These are phyloP conservation scores for Bicyclus anynana DNA, from an alignment of 1,140 invertebrate genomes.

Conservation along the genomic window DNA sequence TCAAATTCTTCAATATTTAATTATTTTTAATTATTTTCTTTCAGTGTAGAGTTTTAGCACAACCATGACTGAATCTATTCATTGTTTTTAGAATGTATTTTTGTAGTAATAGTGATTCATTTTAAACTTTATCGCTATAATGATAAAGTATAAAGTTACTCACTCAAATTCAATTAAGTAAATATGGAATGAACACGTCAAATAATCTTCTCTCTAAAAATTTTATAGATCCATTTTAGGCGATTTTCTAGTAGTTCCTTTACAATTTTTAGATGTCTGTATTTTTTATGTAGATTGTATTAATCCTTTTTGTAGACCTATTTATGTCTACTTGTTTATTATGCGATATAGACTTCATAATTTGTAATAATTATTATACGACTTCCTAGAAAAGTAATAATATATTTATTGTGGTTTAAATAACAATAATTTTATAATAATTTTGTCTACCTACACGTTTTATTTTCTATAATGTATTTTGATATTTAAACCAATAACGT, in stretches of 20 bases:
- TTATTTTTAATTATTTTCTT: neutral
- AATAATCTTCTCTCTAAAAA: neutral
- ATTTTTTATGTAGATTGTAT: conserved; percentile 17
- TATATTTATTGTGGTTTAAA: neutral
- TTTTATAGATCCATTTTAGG: conserved; percentile 9
- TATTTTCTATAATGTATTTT: too few species aligned
- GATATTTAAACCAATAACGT: too few species aligned
- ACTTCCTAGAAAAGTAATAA: neutral
- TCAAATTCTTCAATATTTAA: neutral
- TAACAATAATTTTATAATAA: too few species aligned
- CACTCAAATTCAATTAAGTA: neutral
- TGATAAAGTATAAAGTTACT: neutral
- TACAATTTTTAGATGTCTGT: conserved; percentile 58
- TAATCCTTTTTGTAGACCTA: neutral
- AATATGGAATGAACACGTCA: neutral
- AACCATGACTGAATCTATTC: neutral
- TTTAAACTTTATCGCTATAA: too few species aligned
- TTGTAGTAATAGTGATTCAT: neutral
- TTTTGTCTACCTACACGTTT: too few species aligned
- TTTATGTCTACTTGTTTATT: neutral
- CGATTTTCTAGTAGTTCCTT: conserved; percentile 33
- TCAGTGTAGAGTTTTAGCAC: neutral
- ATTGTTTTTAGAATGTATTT: neutral
- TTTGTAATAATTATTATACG: neutral
- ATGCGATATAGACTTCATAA: neutral